Percentiles rank a stretch among this genome's conserved stretches.
Conservation (phyloP, 1,140 invertebrate species). For the Orussus abietinus region DNA sequence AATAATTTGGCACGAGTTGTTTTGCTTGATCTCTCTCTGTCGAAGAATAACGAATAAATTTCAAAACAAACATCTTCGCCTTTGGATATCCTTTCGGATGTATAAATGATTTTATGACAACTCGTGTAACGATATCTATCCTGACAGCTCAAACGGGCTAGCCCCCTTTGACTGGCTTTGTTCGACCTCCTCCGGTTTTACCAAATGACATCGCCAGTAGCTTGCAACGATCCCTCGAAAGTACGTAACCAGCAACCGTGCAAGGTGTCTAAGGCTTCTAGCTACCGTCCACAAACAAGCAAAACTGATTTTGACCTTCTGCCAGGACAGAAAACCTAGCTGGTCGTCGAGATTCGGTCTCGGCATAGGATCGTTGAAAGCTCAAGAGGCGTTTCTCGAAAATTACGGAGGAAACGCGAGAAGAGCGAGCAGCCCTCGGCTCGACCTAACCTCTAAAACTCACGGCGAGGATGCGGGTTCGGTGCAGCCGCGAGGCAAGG, state of each 20-base stretch:
- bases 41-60: too few species aligned
- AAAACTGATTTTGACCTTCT: constrained; percentile 19
- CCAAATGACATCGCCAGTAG: too few species aligned
- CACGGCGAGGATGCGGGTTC: constrained; percentile 5
- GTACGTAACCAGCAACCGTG: constrained; percentile 16
- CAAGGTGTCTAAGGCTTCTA: background rate
- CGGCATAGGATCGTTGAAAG: constrained; percentile 4
- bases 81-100: too few species aligned
- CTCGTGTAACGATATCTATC: too few species aligned
- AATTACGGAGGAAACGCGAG: background rate
- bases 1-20: too few species aligned
- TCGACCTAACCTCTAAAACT: constrained; percentile 24
- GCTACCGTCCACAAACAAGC: constrained; percentile 8
- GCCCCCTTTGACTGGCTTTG: too few species aligned
- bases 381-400: background rate
- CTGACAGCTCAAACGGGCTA: too few species aligned
- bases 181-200: too few species aligned
- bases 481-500: constrained; percentile 9
- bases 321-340: constrained; percentile 6
- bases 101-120: too few species aligned
- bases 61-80: too few species aligned
- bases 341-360: constrained; percentile 4
- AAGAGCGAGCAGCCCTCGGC: constrained; percentile 1
- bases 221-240: too few species aligned
- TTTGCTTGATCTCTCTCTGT: too few species aligned